Evolutionary conservation across 1,140 invertebrate species (phyloP).

Genomic region (Neelides sp.): DNA sequence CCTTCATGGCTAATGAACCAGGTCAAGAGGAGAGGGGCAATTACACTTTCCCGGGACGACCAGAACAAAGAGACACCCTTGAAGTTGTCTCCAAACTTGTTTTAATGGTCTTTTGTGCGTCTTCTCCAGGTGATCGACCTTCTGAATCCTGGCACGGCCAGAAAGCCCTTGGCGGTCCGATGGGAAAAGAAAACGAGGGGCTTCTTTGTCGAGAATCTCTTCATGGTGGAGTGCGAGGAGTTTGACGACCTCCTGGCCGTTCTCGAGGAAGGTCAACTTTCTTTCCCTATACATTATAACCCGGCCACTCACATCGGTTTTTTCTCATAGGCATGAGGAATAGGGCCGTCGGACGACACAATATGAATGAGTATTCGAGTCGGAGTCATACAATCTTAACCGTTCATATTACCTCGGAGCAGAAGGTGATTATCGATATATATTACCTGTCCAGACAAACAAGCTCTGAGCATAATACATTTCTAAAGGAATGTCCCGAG

Average conservation of each 20-base stretch:
- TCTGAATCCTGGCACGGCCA: constrained; percentile 67
- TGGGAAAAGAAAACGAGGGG: constrained; percentile 84
- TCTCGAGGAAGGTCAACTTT: constrained; percentile 73
- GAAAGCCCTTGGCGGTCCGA: constrained; percentile 69
- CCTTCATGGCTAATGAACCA: too few species aligned
- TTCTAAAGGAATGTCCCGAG: too few species aligned
- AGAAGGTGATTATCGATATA: constrained; percentile 43
- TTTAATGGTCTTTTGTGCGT: too few species aligned
- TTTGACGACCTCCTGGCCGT: constrained; percentile 87
- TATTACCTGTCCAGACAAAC: not conserved
- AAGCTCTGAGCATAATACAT: too few species aligned
- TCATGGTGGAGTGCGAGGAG: constrained; percentile 84
- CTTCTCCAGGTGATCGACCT: constrained; percentile 74
- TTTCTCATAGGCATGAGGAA: constrained; percentile 60
- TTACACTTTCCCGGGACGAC: too few species aligned
- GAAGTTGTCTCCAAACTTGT: too few species aligned
- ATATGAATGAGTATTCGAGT: constrained; percentile 92
- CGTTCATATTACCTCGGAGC: constrained; percentile 65
- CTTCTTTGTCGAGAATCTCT: constrained; percentile 91
- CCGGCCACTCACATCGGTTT: not conserved
- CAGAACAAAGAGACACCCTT: too few species aligned
- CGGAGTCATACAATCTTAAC: constrained; percentile 90
- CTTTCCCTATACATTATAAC: not conserved
- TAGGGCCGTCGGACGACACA: constrained; percentile 70
- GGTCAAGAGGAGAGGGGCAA: too few species aligned